These are phyloP conservation scores for Anthopleura xanthogrammica DNA, from an alignment of 92 coral and sea anemone species.

Conservation along the genomic window DNA sequence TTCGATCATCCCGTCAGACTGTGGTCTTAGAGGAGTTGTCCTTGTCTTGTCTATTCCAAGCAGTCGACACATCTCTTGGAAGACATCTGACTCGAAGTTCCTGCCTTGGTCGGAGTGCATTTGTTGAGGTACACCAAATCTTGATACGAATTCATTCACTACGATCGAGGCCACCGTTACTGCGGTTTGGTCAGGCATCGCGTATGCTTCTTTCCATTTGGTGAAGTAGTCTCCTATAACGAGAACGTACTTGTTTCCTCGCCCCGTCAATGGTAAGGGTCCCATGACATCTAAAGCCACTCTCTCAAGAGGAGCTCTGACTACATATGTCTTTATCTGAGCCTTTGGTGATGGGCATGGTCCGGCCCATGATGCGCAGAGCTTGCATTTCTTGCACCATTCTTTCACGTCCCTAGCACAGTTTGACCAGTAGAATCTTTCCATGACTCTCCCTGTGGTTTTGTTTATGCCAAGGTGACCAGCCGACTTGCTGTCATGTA, in stretches of 20 bases:
- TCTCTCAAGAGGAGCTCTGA: background rate
- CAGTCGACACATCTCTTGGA: too few relatives aligned
- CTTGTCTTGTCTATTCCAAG: background rate
- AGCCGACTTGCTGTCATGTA: conserved; percentile 20
- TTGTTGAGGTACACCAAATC: too few relatives aligned
- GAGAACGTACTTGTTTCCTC: background rate
- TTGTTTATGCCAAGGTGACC: conserved; percentile 40
- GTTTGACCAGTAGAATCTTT: conserved; percentile 29
- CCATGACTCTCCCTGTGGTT: conserved; percentile 16
- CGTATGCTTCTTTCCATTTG: conserved; percentile 16
- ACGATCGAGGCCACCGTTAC: too few relatives aligned
- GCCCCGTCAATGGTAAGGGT: background rate
- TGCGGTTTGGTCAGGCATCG: background rate
- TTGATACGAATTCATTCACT: too few relatives aligned
- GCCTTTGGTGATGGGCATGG: background rate
- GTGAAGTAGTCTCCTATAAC: conserved; percentile 10
- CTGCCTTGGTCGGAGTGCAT: too few relatives aligned
- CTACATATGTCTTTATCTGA: background rate
- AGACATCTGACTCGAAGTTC: too few relatives aligned
- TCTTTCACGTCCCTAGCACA: conserved; percentile 10
- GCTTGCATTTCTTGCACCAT: conserved; percentile 23
- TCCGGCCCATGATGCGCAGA: conserved; percentile 7
- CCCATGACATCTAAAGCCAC: conserved; percentile 8
- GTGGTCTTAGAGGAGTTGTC: conserved; percentile 30
- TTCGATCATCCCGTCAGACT: conserved; percentile 35